Conservation (phyloP, 2,113 vertebrate species). For the Laterallus jamaicensis region DNA sequence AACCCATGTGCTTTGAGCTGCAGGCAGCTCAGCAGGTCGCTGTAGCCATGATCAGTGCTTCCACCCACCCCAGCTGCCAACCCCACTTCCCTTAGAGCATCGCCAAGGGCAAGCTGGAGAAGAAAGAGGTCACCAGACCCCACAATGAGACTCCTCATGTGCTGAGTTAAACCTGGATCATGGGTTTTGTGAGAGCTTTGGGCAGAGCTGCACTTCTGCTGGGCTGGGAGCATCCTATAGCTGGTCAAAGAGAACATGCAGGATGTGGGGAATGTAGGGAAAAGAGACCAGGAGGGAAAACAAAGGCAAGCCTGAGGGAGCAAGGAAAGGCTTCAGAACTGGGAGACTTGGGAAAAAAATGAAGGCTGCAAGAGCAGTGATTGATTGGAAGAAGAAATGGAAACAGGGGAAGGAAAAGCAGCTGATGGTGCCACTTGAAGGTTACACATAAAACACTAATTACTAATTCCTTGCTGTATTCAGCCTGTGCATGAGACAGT, state of each 20-base stretch:
- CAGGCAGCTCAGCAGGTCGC: neutral
- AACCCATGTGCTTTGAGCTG: accelerated
- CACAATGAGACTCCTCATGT: accelerated
- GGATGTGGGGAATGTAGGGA: neutral
- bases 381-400: neutral
- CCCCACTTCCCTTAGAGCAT: neutral
- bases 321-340: neutral
- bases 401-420: neutral
- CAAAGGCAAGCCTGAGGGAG: neutral
- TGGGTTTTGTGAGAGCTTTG: neutral
- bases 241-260: neutral
- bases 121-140: neutral
- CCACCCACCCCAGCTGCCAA: neutral
- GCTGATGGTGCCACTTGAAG: neutral
- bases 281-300: neutral
- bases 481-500: neutral
- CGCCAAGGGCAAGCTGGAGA: neutral
- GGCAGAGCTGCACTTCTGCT: neutral
- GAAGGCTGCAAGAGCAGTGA: neutral
- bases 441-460: neutral
- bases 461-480: neutral
- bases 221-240: neutral
- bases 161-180: accelerated
- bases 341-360: neutral
- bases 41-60: too few relatives aligned